Conservation (phyloP, 1,140 invertebrate genomes). For the Calephelis virginiensis region DNA sequence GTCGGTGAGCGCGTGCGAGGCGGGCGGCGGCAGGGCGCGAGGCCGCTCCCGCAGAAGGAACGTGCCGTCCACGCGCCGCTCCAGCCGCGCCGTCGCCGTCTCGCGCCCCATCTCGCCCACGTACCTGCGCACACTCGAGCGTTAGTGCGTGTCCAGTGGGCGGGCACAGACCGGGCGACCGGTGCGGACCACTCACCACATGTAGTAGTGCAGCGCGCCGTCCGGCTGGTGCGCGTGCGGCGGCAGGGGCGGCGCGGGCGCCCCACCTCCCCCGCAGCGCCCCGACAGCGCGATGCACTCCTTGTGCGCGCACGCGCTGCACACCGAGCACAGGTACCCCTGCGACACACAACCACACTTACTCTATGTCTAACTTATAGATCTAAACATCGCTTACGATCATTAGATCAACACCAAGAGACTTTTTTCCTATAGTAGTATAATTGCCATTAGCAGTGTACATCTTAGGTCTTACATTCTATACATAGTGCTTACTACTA, state of each 20-base stretch:
- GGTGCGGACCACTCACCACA: conserved; percentile 62
- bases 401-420: too few species aligned
- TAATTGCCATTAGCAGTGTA: too few species aligned
- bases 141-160: too few species aligned
- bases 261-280: conserved; percentile 79
- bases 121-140: conserved; percentile 77
- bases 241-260: conserved; percentile 73
- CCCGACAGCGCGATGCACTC: conserved; percentile 87
- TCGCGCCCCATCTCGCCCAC: conserved; percentile 94
- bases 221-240: conserved; percentile 78
- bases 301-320: conserved; percentile 86
- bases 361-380: not conserved
- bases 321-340: conserved; percentile 89
- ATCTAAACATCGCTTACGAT: too few species aligned
- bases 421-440: too few species aligned
- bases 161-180: not conserved
- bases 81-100: conserved; percentile 86
- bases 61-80: conserved; percentile 90
- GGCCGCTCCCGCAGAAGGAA: conserved; percentile 92
- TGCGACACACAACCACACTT: conserved; percentile 46
- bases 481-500: too few species aligned
- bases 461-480: too few species aligned
- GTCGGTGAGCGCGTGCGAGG: conserved; percentile 78
- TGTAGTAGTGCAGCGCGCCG: conserved; percentile 79
- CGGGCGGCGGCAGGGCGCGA: conserved; percentile 55